A percentile compares a stretch with the other conserved stretches of the same genome.
Evolutionary conservation across 2,797 vertebrate species (phyloP).

Genomic region (Sciurus vulgaris): DNA sequence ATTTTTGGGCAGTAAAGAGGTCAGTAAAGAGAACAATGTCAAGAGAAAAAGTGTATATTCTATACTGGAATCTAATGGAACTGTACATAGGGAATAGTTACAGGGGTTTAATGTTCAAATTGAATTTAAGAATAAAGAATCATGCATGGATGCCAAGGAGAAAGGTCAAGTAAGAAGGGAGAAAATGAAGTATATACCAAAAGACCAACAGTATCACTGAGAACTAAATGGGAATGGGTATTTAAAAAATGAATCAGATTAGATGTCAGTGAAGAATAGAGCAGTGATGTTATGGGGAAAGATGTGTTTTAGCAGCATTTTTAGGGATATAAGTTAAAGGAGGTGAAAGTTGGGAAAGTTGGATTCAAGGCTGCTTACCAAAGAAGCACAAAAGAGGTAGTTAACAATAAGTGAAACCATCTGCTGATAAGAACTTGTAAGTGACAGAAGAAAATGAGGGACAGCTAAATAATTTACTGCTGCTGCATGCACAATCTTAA

Average conservation of each 20-base stretch:
- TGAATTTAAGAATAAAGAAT: slow-evolving; percentile 65
- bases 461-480: slow-evolving; percentile 12
- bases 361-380: not conserved
- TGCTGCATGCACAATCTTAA: not conserved
- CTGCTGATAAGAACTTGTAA: slow-evolving; percentile 10
- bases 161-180: slow-evolving; percentile 68
- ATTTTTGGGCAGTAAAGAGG: slow-evolving; percentile 52
- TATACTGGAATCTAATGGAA: slow-evolving; percentile 55
- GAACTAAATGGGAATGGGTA: not conserved
- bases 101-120: slow-evolving; percentile 43
- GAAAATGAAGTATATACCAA: slow-evolving; percentile 68
- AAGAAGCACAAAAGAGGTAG: not conserved
- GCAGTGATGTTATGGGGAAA: not conserved
- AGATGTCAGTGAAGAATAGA: slow-evolving; percentile 48
- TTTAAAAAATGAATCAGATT: slow-evolving; percentile 59
- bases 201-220: slow-evolving; percentile 65
- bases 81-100: not conserved
- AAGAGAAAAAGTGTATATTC: slow-evolving; percentile 55
- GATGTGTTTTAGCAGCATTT: not conserved
- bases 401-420: slow-evolving; percentile 1
- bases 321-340: not conserved
- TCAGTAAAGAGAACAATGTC: slow-evolving; percentile 57
- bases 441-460: not conserved
- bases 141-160: slow-evolving; percentile 51
- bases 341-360: not conserved